phyloP scores from a whole-genome alignment of 37 sponge, comb jelly and placozoan genomes.

The Halisarca cf. caerulea region DNA sequence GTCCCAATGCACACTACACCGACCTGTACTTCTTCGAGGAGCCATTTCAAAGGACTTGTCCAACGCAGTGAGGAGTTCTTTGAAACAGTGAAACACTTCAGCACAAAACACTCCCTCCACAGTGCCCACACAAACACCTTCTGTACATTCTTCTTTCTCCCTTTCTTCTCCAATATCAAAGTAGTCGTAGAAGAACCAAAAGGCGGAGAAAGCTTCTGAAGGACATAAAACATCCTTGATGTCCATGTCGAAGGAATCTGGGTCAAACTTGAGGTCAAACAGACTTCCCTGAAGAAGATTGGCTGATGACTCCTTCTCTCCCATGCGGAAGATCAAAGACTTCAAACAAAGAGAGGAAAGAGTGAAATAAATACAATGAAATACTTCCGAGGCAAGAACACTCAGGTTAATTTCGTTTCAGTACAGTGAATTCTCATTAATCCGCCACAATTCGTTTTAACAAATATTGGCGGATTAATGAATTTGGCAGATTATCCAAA shows the following conservation, averaged over 20 bases:
- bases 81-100: constrained; percentile 61
- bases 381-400: no score
- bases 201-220: constrained; percentile 35
- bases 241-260: not conserved
- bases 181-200: constrained; percentile 74
- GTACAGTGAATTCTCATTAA: no score
- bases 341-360: not conserved
- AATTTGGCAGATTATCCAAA: no score
- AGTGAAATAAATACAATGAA: no score
- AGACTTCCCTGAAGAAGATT: constrained; percentile 25
- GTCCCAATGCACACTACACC: not conserved
- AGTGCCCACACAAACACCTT: constrained; percentile 36
- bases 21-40: constrained; percentile 26
- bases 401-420: no score
- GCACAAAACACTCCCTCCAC: constrained; percentile 34
- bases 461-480: no score
- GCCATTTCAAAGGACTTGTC: constrained; percentile 33
- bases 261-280: constrained; percentile 18
- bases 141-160: constrained; percentile 50
- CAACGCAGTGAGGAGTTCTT: constrained; percentile 26
- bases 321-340: constrained; percentile 49
- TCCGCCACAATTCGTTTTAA: no score
- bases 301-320: not conserved
- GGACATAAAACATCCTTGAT: not conserved
- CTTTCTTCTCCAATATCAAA: constrained; percentile 37